phyloP scores from a whole-genome alignment of 2,113 vertebrate genomes.

The Ophthalmolycus amberensis region DNA sequence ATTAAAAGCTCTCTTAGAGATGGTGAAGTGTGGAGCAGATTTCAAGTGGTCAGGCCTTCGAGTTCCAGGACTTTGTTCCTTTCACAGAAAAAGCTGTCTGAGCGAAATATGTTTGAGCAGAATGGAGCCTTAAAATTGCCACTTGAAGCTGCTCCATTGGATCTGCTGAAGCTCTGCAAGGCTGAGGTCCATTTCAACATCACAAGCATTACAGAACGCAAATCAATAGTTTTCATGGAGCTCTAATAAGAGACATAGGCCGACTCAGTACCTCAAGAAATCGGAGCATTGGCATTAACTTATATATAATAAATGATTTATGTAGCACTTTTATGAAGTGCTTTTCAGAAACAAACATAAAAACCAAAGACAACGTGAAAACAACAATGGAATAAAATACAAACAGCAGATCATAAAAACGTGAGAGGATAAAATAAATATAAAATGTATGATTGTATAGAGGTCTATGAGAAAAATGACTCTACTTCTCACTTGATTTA shows the following conservation, averaged over 20 bases:
- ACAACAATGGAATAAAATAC: neutral
- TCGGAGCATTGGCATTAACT: neutral
- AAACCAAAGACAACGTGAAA: neutral
- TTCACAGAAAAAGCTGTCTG: neutral
- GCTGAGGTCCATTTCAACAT: neutral
- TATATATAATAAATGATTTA: neutral
- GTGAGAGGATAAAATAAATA: neutral
- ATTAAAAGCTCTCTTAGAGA: neutral
- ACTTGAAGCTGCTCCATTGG: slow-evolving; percentile 7
- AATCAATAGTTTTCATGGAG: neutral
- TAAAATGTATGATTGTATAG: neutral
- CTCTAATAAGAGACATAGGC: neutral
- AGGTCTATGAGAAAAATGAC: neutral
- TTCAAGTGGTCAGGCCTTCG: neutral
- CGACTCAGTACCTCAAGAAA: neutral
- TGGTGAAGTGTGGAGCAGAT: neutral
- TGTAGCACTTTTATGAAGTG: neutral
- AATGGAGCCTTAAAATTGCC: neutral
- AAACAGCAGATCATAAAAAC: neutral
- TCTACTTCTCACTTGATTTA: neutral
- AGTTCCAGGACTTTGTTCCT: neutral
- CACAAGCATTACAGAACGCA: neutral
- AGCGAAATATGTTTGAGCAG: neutral
- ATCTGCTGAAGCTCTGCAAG: neutral
- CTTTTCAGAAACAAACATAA: neutral